Base-by-base conservation (phyloP, 2,888 invertebrate genomes). In the Allygus modestus region DNA sequence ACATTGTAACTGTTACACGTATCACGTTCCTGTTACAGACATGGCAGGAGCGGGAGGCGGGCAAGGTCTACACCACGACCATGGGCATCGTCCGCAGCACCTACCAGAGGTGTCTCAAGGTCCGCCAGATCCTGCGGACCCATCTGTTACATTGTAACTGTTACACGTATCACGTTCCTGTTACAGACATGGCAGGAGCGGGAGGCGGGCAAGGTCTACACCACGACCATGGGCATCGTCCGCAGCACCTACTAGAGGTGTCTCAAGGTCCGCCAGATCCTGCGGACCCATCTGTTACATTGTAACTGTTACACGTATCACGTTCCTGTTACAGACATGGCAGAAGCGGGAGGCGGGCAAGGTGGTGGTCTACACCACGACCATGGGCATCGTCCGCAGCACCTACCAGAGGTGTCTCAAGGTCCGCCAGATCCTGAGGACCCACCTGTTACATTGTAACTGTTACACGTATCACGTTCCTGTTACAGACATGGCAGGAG, bases 141-240 rank as follows among this genome's bases (percentile, higher is more conserved):
- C 94, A 97, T 88, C 93, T 98, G 91, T 37, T 37, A 37, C 37
- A 37, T n/a, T n/a, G n/a, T n/a, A n/a, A n/a, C n/a, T n/a, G n/a
- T n/a, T n/a, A n/a, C n/a, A n/a, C n/a, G n/a, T n/a, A n/a, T 9
- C 37, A 37, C 5, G 37, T 37, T 90, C 88, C 89, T 87, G 88
- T 93, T 92, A 51, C 95, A 98, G 98, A 96, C 95, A 90, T 97
- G 97, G 92, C 96, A 95, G 91, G 96, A 96, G 91, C 96, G 96
- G 90, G 99, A 99, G 90, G 94, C 95, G 43, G 98, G 97, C 54
- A 97, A 97, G 91, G 92, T 99, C 7, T 99, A 98, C 91, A 96
- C 97, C 84, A 98, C 98, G 11, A 97, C 97, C 65, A 97, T 98
- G 96, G 97, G 98, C 85, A 96, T 98, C 87, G 96, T 99, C 37